Evolutionary conservation across 2,797 vertebrate genomes (phyloP), one percentile per base, ranked within the genome.

Genomic region (Sternotherus odoratus): DNA sequence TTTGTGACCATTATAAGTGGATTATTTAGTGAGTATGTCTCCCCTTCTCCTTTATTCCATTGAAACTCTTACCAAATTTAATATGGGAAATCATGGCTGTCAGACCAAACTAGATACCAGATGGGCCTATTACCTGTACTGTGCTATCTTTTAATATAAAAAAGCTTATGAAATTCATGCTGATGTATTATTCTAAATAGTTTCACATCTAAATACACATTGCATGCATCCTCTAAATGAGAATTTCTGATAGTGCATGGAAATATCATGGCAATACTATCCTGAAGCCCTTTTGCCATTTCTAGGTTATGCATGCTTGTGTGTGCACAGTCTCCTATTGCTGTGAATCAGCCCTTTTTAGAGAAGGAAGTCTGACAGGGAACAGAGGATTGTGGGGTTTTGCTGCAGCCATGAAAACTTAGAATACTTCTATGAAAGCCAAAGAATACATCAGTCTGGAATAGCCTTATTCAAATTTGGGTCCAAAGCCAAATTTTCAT

Each of bases 1-100:
- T 81, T 94, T 91, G 92, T 95, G 93, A 95, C 93, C 96, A 94
- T 95, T 96, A 93, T 57, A 39, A 69, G 5, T 36, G 8, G 72
- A 48, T 75, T 26, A 46, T 46, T 30, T 28, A 28, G 26, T 28
- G 43, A 48, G 26, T 48, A 24, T 75, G 12, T 75, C 46, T 48
- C 24, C 43, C 46, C 15, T 75, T 75, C 72, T 12, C 36, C 88
- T 88, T 54, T 92, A 13, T 94, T 83, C 84, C 82, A 54, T 5
- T 94, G 91, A 94, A 86, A 84, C 51, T 2, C 82, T 93, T 69
- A 69, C 93, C 87, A 93, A 95, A 96, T 85, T 94, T 94, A 93
- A 89, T 96, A 4, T 91, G 86, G 89, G 91, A 95, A 94, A 92
- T 1, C 21, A 93, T 92, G 82, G 92, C 88, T 92, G 89, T 51